Conservation (phyloP, 2,888 invertebrate genomes). For the Tetramorium bicarinatum region DNA sequence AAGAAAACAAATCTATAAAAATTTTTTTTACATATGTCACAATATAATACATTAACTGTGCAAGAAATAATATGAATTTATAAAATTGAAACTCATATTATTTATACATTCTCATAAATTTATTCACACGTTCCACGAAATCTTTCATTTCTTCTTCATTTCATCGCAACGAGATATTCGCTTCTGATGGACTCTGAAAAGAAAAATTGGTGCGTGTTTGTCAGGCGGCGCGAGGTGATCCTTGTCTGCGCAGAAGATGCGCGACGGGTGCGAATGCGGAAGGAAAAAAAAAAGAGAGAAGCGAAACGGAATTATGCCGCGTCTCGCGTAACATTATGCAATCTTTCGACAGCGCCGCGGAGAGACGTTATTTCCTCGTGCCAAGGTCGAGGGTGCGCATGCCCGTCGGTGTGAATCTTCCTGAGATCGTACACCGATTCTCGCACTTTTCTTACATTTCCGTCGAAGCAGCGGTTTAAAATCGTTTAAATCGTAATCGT, state of each 20-base stretch:
- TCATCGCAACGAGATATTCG: constrained; percentile 16
- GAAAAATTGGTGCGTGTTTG: constrained; percentile 34
- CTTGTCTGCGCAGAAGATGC: constrained; percentile 16
- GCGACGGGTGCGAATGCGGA: constrained; percentile 24
- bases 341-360: constrained; percentile 66
- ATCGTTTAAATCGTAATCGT: background rate
- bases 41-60: background rate
- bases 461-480: background rate
- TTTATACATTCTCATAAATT: background rate
- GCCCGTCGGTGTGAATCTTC: constrained; percentile 52
- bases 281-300: constrained; percentile 33
- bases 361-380: constrained; percentile 63
- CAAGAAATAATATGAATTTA: background rate
- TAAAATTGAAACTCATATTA: constrained; percentile 2
- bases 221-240: background rate
- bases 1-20: background rate
- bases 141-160: background rate
- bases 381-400: constrained; percentile 64
- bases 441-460: constrained; percentile 36
- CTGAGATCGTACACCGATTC: constrained; percentile 40
- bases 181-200: background rate
- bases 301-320: constrained; percentile 47
- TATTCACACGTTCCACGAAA: background rate
- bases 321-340: constrained; percentile 76
- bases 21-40: background rate